These are phyloP conservation scores for Rhyzopertha dominica DNA, from an alignment of 1,140 invertebrate genomes.

Conservation along the genomic window DNA sequence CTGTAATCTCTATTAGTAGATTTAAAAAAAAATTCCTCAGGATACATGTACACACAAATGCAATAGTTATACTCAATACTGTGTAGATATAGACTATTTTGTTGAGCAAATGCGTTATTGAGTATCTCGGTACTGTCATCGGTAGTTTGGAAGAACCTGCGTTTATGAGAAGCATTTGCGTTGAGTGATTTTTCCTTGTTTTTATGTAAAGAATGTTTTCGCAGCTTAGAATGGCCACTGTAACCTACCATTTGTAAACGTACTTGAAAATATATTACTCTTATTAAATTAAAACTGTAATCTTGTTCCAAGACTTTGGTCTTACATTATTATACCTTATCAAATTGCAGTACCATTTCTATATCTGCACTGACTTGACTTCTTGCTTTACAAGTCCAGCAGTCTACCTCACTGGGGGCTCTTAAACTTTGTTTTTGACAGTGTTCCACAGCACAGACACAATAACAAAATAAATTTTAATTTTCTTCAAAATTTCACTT, in stretches of 20 bases:
- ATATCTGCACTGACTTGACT: too few relatives aligned
- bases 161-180: constrained; percentile 17
- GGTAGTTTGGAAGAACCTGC: constrained; percentile 19
- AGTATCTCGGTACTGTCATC: constrained; percentile 21
- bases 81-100: constrained; percentile 30
- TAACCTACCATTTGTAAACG: constrained; percentile 43
- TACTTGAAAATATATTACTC: constrained; percentile 42
- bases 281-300: too few relatives aligned
- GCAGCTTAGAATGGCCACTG: constrained; percentile 37
- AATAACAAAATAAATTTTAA: too few relatives aligned
- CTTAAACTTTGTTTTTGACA: too few relatives aligned
- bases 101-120: constrained; percentile 30
- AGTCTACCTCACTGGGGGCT: too few relatives aligned
- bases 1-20: constrained; percentile 37
- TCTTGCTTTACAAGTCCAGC: too few relatives aligned
- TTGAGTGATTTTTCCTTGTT: constrained; percentile 26
- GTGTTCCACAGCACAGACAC: too few relatives aligned
- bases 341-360: too few relatives aligned
- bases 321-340: too few relatives aligned
- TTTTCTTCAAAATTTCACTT: too few relatives aligned
- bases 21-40: constrained; percentile 39
- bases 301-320: too few relatives aligned
- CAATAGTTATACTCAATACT: constrained; percentile 40
- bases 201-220: constrained; percentile 40
- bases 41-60: constrained; percentile 44